Evolutionary conservation across 2,113 vertebrate species (phyloP).

Genomic region (Salminus brasiliensis): DNA sequence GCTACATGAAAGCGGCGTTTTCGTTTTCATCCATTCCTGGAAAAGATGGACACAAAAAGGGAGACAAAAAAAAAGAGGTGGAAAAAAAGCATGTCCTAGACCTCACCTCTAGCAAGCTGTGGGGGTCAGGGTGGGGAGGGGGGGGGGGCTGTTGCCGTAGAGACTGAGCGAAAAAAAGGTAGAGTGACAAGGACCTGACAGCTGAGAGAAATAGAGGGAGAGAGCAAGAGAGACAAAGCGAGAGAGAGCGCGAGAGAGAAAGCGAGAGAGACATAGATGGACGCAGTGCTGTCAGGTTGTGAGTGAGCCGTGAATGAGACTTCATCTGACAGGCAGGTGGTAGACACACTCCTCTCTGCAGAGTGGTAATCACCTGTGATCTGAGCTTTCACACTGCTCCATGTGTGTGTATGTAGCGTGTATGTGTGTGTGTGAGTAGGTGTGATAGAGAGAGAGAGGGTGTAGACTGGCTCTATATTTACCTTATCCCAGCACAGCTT

Average conservation of each 20-base stretch:
- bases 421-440: conserved; percentile 33
- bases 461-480: not conserved
- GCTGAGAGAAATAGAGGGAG: conserved; percentile 42
- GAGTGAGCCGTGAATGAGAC: conserved; percentile 53
- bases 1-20: conserved; percentile 7
- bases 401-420: conserved; percentile 54
- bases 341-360: conserved; percentile 29
- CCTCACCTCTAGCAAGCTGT: conserved; percentile 1
- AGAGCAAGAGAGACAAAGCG: not conserved
- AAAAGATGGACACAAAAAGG: not conserved
- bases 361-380: conserved; percentile 58
- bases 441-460: not conserved
- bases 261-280: conserved; percentile 39
- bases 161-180: conserved; percentile 39
- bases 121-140: not conserved
- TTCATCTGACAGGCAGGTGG: conserved; percentile 57
- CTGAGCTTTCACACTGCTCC: conserved; percentile 27
- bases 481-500: not conserved
- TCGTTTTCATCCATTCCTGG: conserved; percentile 28
- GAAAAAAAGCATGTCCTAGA: not conserved
- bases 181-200: conserved; percentile 28
- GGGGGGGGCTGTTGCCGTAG: conserved; percentile 1
- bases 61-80: not conserved
- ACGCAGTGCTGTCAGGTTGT: conserved; percentile 57
- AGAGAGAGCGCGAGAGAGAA: not conserved